Conservation (phyloP, 2,888 invertebrate species). For the Calliopum simillimum region DNA sequence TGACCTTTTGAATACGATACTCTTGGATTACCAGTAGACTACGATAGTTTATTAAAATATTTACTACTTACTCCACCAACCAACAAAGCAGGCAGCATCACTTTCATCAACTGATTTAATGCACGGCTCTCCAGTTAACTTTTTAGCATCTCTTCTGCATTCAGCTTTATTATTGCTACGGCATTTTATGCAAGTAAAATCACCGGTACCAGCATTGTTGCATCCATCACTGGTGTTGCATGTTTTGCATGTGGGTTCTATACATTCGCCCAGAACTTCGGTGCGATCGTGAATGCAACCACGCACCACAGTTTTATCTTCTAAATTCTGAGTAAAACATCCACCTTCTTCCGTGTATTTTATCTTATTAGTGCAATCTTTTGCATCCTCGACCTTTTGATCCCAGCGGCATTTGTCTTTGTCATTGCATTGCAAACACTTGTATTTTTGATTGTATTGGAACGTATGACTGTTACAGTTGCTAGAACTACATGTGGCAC, state of each 20-base stretch:
- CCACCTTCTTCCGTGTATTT: constrained; percentile 42
- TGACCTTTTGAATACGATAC: no score
- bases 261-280: constrained; percentile 23
- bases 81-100: constrained; percentile 48
- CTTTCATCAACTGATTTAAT: constrained; percentile 32
- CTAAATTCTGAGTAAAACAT: constrained; percentile 45
- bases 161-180: constrained; percentile 46
- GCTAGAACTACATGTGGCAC: constrained; percentile 42
- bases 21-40: no score
- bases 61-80: constrained; percentile 51
- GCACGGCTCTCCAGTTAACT: constrained; percentile 36
- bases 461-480: constrained; percentile 48
- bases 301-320: constrained; percentile 37
- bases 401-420: constrained; percentile 43
- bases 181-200: constrained; percentile 50
- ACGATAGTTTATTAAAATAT: no score
- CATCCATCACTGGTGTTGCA: constrained; percentile 45
- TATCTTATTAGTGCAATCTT: constrained; percentile 44
- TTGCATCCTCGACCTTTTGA: constrained; percentile 29
- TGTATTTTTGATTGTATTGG: constrained; percentile 34
- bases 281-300: constrained; percentile 49
- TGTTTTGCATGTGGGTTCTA: constrained; percentile 36
- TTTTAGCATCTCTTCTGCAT: constrained; percentile 28
- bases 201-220: constrained; percentile 37
- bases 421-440: constrained; percentile 50